phyloP scores from a whole-genome alignment of 2,113 vertebrate genomes.

The Canis aureus region DNA sequence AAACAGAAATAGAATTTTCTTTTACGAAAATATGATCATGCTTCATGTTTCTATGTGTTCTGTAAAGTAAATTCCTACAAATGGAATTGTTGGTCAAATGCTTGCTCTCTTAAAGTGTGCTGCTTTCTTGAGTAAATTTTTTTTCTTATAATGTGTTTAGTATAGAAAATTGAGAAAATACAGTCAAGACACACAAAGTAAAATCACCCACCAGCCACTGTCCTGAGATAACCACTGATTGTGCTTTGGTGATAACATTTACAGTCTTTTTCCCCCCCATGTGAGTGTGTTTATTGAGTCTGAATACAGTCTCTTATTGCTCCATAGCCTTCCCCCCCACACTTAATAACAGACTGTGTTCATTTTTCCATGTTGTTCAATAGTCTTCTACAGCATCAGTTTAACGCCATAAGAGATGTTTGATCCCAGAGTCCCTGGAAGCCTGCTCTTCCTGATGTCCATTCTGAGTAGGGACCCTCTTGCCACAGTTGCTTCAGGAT shows the following conservation, averaged over 20 bases:
- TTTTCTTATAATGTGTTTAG: background rate
- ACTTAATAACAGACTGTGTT: background rate
- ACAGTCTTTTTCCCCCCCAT: background rate
- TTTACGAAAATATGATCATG: background rate
- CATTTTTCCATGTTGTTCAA: background rate
- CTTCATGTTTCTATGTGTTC: background rate
- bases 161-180: constrained; percentile 32
- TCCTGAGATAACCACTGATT: background rate
- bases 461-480: background rate
- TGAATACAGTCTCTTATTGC: background rate
- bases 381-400: background rate
- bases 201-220: background rate
- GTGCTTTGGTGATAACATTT: background rate
- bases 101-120: background rate
- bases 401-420: background rate
- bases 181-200: background rate
- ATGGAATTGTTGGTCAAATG: background rate
- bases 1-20: constrained; percentile 32
- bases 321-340: background rate
- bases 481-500: background rate
- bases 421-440: background rate
- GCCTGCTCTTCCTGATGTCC: background rate
- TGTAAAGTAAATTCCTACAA: background rate
- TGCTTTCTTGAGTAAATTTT: constrained; percentile 1
- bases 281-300: background rate